phyloP scores from a whole-genome alignment of 2,113 vertebrate genomes.

The Sakesphorus luctuosus region DNA sequence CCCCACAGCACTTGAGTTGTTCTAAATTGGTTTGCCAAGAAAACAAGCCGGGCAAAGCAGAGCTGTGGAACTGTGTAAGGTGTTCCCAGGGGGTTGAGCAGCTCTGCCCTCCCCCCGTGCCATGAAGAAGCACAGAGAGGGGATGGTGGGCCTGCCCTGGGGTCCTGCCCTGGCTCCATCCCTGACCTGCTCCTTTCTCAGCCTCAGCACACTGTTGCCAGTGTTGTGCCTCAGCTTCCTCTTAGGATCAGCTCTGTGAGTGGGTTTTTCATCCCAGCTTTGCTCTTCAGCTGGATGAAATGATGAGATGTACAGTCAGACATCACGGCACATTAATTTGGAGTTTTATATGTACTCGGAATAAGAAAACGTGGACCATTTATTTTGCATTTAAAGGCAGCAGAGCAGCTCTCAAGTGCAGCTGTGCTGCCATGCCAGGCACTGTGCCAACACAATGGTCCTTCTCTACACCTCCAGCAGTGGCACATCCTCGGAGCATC shows the following conservation, averaged over 20 bases:
- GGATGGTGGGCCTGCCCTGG: neutral
- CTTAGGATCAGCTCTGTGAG: neutral
- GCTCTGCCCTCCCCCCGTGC: neutral
- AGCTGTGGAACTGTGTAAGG: neutral
- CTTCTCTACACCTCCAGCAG: neutral
- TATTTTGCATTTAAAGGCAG: neutral
- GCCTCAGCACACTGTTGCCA: neutral
- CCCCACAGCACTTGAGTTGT: neutral
- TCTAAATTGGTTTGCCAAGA: neutral
- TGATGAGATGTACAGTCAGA: accelerated
- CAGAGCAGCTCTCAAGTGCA: neutral
- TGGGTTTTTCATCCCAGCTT: neutral
- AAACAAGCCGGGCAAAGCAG: neutral
- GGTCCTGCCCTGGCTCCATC: neutral
- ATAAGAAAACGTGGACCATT: neutral
- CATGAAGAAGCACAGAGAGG: neutral
- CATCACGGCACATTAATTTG: accelerated
- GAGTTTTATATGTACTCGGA: accelerated
- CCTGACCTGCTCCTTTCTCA: neutral
- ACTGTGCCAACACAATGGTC: neutral
- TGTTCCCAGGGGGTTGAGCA: neutral
- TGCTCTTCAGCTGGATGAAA: accelerated
- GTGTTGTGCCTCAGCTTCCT: neutral
- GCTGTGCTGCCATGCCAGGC: neutral
- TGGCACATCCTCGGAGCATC: neutral